Evolutionary conservation across 2,888 invertebrate genomes (phyloP).

Genomic region (Macrophya annulata): DNA sequence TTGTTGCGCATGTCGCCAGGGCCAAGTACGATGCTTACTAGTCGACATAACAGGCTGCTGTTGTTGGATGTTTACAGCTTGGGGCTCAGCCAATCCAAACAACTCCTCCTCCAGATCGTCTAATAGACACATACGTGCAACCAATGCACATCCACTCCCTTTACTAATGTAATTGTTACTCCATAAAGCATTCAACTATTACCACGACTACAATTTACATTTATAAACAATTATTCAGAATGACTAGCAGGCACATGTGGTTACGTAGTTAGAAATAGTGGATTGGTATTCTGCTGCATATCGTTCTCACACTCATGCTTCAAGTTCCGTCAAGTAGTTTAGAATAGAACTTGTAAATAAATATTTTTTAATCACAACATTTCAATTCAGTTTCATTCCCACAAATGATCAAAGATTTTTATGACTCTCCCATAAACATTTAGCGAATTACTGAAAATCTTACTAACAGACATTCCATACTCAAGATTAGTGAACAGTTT

Average conservation of each 20-base stretch:
- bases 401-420: background rate
- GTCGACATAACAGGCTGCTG: conserved; percentile 44
- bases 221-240: conserved; percentile 27
- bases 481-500: background rate
- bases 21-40: conserved; percentile 72
- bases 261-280: background rate
- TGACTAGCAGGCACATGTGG: conserved; percentile 31
- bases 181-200: conserved; percentile 48
- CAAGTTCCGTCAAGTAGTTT: background rate
- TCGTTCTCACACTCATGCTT: conserved; percentile 16
- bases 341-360: background rate
- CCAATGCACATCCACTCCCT: conserved; percentile 46
- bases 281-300: background rate
- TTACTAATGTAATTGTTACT: conserved; percentile 41
- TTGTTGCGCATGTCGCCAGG: conserved; percentile 73
- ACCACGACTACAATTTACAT: conserved; percentile 44
- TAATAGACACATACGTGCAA: conserved; percentile 68
- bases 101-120: conserved; percentile 79
- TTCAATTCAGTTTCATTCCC: background rate
- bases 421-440: background rate
- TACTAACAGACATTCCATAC: conserved; percentile 19
- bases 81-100: conserved; percentile 70
- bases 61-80: conserved; percentile 66
- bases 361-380: background rate
- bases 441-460: background rate